These are phyloP conservation scores for Cataglyphis hispanica DNA, from an alignment of 1,140 invertebrate genomes.

Conservation along the genomic window DNA sequence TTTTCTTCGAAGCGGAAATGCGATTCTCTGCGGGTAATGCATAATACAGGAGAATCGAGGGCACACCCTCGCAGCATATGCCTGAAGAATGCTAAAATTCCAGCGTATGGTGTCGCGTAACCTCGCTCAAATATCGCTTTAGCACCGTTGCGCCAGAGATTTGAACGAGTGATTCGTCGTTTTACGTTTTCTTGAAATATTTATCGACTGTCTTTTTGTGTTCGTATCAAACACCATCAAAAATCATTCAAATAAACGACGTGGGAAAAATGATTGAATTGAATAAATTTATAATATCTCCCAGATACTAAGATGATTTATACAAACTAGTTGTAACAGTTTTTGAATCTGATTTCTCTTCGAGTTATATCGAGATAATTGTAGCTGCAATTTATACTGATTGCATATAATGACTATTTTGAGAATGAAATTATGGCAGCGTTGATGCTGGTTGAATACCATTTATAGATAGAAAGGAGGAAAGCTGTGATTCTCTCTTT, in stretches of 20 bases:
- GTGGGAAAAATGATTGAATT: background rate
- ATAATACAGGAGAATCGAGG: conserved; percentile 69
- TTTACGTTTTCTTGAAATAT: conserved; percentile 73
- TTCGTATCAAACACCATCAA: conserved; percentile 4
- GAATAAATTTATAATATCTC: background rate
- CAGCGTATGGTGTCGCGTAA: conserved; percentile 40
- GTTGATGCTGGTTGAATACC: background rate
- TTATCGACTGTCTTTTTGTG: conserved; percentile 50
- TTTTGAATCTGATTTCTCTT: background rate
- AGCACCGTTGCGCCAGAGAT: conserved; percentile 50
- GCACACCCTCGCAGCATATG: conserved; percentile 35
- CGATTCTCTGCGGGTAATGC: conserved; percentile 62
- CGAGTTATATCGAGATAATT: conserved; percentile 4
- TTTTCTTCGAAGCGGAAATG: conserved; percentile 51
- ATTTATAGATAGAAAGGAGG: conserved; percentile 42
- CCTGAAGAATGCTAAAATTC: conserved; percentile 71
- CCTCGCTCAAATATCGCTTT: conserved; percentile 73
- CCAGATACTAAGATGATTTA: background rate
- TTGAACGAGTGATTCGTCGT: conserved; percentile 60
- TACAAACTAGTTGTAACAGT: background rate
- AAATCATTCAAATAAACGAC: conserved; percentile 44
- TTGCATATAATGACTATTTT: conserved; percentile 14
- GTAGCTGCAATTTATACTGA: background rate
- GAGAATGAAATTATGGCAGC: background rate
- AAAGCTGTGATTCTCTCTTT: conserved; percentile 59